phyloP scores from a whole-genome alignment of 37 sponge, comb jelly and placozoan genomes.

The Amphimedon queenslandica region DNA sequence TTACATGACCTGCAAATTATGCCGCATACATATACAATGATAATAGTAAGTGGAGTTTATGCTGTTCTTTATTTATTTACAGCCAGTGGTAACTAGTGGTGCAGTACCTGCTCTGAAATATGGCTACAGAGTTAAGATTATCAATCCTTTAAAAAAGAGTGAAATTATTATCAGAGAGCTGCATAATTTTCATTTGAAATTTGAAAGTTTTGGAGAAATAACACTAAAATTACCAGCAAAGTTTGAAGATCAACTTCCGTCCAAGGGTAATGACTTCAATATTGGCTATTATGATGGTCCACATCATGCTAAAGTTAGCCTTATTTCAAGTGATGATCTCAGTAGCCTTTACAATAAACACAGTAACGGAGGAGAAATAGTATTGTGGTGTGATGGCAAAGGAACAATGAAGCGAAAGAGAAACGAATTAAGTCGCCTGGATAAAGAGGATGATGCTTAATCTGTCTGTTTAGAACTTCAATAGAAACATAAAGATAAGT shows the following conservation, averaged over 20 bases:
- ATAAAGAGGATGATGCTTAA: too few relatives aligned
- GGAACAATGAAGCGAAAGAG: too few relatives aligned
- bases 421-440: too few relatives aligned
- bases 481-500: too few relatives aligned
- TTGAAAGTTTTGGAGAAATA: neutral
- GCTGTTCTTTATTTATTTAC: too few relatives aligned
- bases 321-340: neutral
- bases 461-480: too few relatives aligned
- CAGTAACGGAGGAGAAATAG: constrained; percentile 3
- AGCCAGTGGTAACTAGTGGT: too few relatives aligned
- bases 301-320: constrained; percentile 5
- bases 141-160: constrained; percentile 1
- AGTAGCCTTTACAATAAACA: constrained; percentile 11
- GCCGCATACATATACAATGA: too few relatives aligned
- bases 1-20: too few relatives aligned
- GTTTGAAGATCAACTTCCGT: neutral
- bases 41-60: too few relatives aligned
- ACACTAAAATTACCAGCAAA: neutral
- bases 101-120: neutral
- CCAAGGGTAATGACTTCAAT: neutral
- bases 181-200: neutral
- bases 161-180: constrained; percentile 5
- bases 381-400: constrained; percentile 26
- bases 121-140: neutral
- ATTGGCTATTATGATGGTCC: neutral